phyloP scores from a whole-genome alignment of 53 echinoderm and acorn worm species.

The Apostichopus leukothele region DNA sequence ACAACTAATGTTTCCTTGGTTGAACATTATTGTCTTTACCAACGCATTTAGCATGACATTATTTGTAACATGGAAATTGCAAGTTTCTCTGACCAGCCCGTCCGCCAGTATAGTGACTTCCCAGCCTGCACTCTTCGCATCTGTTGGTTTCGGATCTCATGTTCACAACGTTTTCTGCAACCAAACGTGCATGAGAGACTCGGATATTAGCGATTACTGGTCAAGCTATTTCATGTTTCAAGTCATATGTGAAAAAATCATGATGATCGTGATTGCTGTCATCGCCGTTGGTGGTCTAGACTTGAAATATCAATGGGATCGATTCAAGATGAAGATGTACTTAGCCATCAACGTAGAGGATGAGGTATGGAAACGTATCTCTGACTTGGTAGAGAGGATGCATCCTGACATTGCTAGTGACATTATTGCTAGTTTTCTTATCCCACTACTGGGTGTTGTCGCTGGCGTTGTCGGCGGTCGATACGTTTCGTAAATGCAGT shows the following conservation, averaged over 20 bases:
- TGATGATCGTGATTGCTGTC: neutral
- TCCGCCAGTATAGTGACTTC: neutral
- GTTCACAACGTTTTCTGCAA: neutral
- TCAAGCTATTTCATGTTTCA: neutral
- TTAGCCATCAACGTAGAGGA: neutral
- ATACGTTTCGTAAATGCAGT: neutral
- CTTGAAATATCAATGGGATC: constrained; percentile 29
- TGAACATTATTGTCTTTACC: constrained; percentile 16
- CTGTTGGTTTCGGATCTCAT: neutral
- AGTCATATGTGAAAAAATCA: constrained; percentile 13
- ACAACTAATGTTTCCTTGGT: constrained; percentile 7
- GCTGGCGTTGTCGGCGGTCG: constrained; percentile 7
- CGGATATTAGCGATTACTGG: neutral
- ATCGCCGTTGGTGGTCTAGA: constrained; percentile 11
- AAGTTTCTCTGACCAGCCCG: neutral
- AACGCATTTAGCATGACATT: constrained; percentile 14
- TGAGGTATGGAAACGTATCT: neutral
- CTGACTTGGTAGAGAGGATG: neutral
- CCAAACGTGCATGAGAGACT: neutral
- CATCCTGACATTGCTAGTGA: constrained; percentile 20
- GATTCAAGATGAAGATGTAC: constrained; percentile 33
- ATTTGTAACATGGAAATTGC: constrained; percentile 6
- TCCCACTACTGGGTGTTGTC: constrained; percentile 13
- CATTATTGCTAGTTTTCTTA: neutral
- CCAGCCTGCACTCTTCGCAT: neutral